Evolutionary conservation across 2,797 vertebrate species (phyloP), one percentile per base, ranked within the genome.

Genomic region (Vipera ursinii): DNA sequence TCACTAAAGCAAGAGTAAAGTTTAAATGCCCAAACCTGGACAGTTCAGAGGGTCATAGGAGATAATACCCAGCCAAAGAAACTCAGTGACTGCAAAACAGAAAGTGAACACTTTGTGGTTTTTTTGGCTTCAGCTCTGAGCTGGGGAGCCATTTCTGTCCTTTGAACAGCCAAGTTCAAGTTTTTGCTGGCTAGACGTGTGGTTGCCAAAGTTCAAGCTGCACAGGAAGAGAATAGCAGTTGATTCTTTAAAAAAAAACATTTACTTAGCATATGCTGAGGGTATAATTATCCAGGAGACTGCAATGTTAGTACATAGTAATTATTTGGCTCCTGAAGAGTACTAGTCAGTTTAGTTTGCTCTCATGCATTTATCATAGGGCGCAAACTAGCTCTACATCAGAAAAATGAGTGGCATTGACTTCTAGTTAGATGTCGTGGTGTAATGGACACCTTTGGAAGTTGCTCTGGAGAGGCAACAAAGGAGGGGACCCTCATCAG

Each of bases 1-100:
- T 91, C 59, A 8, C 85, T 94, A 93, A 94, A 92, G 55, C 69
- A 88, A 95, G 86, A 57, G 82, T 86, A 95, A 86, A 0, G 14
- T 51, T 89, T 95, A 93, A 94, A 78, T 90, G 65, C 6, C 2
- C 32, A 78, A 44, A 28, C 0, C 4, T 61, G 2, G 22, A 38
- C 56, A 88, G n/a, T 8, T 82, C 22, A 60, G 6, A 61, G 73
- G 14, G 10, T n/a, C 22, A 56, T 4, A 63, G 1, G 14, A 3
- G 14, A 63, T 10, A 10, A 38, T 57, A 8, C 8, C 10, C 2
- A 53, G 63, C 63, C 56, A 90, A 78, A 88, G 22, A 59, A 6
- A 13, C 32, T 65, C n/a, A 51, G 55, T 53, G 22, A 24, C 44
- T 44, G 88, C 63, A 90, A 61, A 2, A 65, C 12, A 78, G 3